Evolutionary conservation across 2,888 invertebrate genomes (phyloP).

Genomic region (Smittia aterrima): DNA sequence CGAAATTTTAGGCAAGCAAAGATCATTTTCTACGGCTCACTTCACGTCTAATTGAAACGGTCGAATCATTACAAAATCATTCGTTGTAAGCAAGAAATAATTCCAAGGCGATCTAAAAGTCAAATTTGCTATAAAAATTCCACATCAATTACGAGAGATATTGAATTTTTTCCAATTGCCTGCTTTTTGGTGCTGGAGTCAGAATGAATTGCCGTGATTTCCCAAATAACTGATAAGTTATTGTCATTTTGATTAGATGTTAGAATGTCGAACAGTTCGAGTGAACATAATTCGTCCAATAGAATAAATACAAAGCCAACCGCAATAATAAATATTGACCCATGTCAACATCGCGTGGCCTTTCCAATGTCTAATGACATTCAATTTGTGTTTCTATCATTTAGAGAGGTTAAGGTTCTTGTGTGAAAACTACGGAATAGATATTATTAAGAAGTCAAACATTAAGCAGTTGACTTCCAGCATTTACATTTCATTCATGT

Average conservation of each 20-base stretch:
- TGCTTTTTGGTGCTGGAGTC: background rate
- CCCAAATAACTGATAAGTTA: conserved; percentile 1
- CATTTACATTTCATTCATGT: background rate
- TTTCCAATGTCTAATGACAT: conserved; percentile 1
- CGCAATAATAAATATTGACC: background rate
- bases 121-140: conserved; percentile 21
- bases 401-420: too few species aligned
- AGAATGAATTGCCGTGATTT: background rate
- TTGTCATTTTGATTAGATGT: background rate
- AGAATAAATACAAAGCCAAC: background rate
- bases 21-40: conserved; percentile 5
- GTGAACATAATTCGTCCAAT: background rate
- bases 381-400: background rate
- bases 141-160: conserved; percentile 5
- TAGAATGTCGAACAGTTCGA: background rate
- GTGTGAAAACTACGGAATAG: too few species aligned
- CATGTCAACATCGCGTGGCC: background rate
- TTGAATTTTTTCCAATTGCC: background rate
- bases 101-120: background rate
- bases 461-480: background rate
- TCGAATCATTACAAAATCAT: background rate
- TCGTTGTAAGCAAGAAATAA: background rate
- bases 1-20: background rate
- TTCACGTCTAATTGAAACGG: conserved; percentile 3
- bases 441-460: background rate